phyloP scores from a whole-genome alignment of 2,113 vertebrate genomes.

The Ibidorhyncha struthersii region DNA sequence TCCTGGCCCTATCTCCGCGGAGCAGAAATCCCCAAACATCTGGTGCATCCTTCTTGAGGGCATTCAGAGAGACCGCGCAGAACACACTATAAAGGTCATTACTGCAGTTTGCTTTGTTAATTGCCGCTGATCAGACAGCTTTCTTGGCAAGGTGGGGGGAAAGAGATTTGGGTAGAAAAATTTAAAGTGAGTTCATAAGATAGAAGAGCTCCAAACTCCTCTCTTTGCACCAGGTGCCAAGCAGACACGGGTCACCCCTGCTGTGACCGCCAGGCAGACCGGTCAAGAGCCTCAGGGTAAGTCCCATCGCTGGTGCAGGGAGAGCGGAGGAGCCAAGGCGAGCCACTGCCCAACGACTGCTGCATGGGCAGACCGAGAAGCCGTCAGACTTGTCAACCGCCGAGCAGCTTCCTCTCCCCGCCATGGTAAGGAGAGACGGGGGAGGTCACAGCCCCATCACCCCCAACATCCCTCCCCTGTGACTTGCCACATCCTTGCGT shows the following conservation, averaged over 20 bases:
- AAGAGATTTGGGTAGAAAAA: not conserved
- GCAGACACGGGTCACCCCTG: not conserved
- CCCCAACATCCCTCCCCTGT: not conserved
- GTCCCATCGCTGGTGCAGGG: not conserved
- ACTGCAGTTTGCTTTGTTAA: constrained; percentile 8
- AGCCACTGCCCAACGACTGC: not conserved
- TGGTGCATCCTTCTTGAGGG: not conserved
- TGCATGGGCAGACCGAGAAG: not conserved
- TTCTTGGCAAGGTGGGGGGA: not conserved
- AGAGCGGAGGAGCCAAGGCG: not conserved
- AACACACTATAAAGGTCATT: not conserved
- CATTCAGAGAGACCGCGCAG: not conserved
- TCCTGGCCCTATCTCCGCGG: not conserved
- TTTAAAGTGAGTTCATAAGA: not conserved
- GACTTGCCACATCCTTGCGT: not conserved
- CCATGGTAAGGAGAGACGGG: not conserved
- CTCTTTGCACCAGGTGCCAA: not conserved
- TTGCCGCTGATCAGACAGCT: not conserved
- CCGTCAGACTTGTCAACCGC: not conserved
- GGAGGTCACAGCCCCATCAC: not conserved
- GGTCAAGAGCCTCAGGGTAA: not conserved
- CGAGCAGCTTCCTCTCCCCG: not conserved
- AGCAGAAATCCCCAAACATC: not conserved
- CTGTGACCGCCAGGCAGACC: not conserved
- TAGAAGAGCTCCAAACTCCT: not conserved